Conservation (phyloP, 2,113 vertebrate genomes). For the Crotalus tigris region DNA sequence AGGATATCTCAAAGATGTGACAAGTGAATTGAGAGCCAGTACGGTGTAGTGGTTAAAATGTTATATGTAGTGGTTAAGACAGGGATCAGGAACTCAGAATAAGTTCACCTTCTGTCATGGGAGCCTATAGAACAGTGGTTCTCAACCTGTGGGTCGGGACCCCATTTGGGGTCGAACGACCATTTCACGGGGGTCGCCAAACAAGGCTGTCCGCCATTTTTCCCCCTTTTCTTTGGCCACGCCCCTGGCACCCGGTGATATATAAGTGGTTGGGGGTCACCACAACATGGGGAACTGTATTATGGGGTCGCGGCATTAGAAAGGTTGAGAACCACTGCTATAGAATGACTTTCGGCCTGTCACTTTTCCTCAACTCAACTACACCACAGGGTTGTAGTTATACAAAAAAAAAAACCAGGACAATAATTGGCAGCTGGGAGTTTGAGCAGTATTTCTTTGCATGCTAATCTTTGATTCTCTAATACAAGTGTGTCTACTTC, state of each 20-base stretch:
- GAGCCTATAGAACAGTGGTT: background rate
- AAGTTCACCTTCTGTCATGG: background rate
- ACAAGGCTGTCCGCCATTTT: too few species aligned
- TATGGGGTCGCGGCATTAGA: too few species aligned
- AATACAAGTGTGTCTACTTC: background rate
- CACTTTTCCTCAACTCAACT: background rate
- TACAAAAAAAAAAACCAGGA: background rate
- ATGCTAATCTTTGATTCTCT: background rate
- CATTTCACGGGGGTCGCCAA: too few species aligned
- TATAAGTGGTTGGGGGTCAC: too few species aligned
- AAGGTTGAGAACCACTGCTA: too few species aligned
- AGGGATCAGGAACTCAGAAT: background rate
- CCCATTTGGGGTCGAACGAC: too few species aligned
- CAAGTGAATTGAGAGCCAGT: background rate
- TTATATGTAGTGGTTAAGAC: background rate
- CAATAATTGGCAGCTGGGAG: background rate
- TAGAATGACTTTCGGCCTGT: background rate
- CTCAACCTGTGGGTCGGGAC: too few species aligned
- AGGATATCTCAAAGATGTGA: background rate
- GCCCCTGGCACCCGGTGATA: too few species aligned
- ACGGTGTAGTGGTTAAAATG: background rate
- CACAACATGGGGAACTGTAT: too few species aligned
- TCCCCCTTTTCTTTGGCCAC: too few species aligned
- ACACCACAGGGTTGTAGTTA: background rate
- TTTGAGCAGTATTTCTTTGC: background rate